Percentiles rank a stretch among this genome's conserved stretches.
Evolutionary conservation across 1,140 invertebrate species (phyloP).

Genomic region (Acromyrmex echinatior): DNA sequence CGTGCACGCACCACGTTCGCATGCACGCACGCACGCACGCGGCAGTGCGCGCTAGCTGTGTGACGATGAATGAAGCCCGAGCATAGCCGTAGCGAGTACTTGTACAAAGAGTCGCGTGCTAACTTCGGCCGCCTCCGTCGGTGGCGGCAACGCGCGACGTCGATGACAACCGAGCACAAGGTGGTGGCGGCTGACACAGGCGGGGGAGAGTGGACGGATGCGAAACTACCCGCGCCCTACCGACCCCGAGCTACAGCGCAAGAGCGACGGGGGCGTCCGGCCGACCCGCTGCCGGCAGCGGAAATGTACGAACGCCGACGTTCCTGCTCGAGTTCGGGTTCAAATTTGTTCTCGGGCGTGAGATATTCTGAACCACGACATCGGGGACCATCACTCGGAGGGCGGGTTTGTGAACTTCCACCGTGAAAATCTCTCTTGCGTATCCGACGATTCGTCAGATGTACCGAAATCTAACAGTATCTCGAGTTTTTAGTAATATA

Average conservation of each 20-base stretch:
- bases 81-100: slow-evolving; percentile 37
- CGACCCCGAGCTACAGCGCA: slow-evolving; percentile 48
- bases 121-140: slow-evolving; percentile 59
- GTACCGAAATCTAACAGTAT: not conserved
- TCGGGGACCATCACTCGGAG: slow-evolving; percentile 1
- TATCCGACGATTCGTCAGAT: not conserved
- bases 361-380: not conserved
- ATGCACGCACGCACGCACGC: slow-evolving; percentile 22
- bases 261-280: slow-evolving; percentile 41
- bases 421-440: slow-evolving; percentile 1
- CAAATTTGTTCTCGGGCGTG: slow-evolving; percentile 51
- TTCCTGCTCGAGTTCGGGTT: slow-evolving; percentile 36
- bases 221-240: slow-evolving; percentile 63
- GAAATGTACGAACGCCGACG: slow-evolving; percentile 49
- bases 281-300: slow-evolving; percentile 42
- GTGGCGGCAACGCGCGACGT: slow-evolving; percentile 39
- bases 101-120: slow-evolving; percentile 53
- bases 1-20: not conserved
- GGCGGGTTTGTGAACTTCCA: slow-evolving; percentile 10
- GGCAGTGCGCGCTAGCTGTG: slow-evolving; percentile 30
- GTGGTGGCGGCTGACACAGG: not conserved
- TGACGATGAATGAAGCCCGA: slow-evolving; percentile 62
- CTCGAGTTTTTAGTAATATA: not conserved
- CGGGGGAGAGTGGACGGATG: not conserved
- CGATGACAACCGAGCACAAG: slow-evolving; percentile 51